Evolutionary conservation across 2,113 vertebrate species (phyloP), one percentile per base, ranked within the genome.

Genomic region (Corvus hawaiiensis): DNA sequence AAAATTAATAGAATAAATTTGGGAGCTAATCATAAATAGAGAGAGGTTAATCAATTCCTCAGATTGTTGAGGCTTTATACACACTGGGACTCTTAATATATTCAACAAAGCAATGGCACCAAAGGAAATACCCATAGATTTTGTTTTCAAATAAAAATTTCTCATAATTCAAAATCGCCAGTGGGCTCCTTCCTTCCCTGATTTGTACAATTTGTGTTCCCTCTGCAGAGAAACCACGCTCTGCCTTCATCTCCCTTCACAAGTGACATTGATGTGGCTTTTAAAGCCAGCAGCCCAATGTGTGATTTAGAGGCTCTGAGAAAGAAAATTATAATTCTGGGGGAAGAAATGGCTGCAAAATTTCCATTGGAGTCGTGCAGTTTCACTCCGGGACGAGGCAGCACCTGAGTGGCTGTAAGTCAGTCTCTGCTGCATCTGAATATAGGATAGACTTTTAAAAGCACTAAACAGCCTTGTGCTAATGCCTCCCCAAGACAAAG

Each of bases 251-350:
- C 92, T 88, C 44, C 77, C 68, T 96, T 94, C 46, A 74, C 80
- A 30, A 19, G 81, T 86, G 71, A 91, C 89, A 91, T 18, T 79
- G 80, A 81, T 21, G 88, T 59, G 73, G 91, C 79, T 94, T 95
- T 96, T 73, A 64, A 93, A 96, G 94, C 79, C 73, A 74, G 92
- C 78, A 93, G 74, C 84, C 59, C 39, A 86, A 85, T 7, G 1
- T 85, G 67, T 87, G 28, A 96, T 96, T 96, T 96, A 86, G 73
- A 92, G 58, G 91, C 68, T 92, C 78, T 2, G 66, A 48, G 37
- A 96, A 97, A 54, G 84, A 66, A 94, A 96, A 94, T 71, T 48
- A 82, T 84, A 95, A 94, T 20, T 46, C 67, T 75, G 88, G 91
- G 79, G 54, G 71, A 86, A 79, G 33, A 48, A 96, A 74, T 0